A percentile compares a stretch with the other conserved stretches of the same genome.
phyloP scores from a whole-genome alignment of 2,888 invertebrate genomes.

The Ichneumon xanthorius region DNA sequence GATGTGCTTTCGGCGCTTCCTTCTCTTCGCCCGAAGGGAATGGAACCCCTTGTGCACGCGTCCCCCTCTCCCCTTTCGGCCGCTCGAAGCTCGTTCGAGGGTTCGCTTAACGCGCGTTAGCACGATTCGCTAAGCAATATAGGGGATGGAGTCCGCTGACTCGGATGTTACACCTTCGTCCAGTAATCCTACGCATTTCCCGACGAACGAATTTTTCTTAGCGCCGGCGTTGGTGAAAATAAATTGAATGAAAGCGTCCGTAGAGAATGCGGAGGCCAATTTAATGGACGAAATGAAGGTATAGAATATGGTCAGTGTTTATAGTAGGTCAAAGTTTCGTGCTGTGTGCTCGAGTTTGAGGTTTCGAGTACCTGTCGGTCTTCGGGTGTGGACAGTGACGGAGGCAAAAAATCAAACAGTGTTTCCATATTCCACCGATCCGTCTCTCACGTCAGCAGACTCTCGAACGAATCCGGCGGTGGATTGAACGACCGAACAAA shows the following conservation, averaged over 20 bases:
- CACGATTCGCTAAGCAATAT: constrained; percentile 32
- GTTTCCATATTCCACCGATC: not conserved
- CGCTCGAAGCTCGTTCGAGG: constrained; percentile 21
- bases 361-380: not conserved
- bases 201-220: not conserved
- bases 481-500: not conserved
- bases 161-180: not conserved
- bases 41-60: not conserved
- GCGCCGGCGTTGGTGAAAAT: not conserved
- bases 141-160: constrained; percentile 36
- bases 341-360: not conserved
- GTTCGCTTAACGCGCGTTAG: constrained; percentile 27
- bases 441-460: not conserved
- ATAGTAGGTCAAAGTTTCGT: not conserved
- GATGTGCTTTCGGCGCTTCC: constrained; percentile 30
- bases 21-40: not conserved
- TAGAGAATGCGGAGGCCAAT: not conserved
- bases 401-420: not conserved
- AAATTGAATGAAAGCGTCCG: not conserved
- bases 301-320: no score
- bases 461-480: not conserved
- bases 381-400: not conserved
- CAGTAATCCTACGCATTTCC: not conserved
- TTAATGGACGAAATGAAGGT: not conserved
- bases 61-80: constrained; percentile 26